Conservation (phyloP, 1,140 invertebrate genomes). For the Lepidostoma basale region DNA sequence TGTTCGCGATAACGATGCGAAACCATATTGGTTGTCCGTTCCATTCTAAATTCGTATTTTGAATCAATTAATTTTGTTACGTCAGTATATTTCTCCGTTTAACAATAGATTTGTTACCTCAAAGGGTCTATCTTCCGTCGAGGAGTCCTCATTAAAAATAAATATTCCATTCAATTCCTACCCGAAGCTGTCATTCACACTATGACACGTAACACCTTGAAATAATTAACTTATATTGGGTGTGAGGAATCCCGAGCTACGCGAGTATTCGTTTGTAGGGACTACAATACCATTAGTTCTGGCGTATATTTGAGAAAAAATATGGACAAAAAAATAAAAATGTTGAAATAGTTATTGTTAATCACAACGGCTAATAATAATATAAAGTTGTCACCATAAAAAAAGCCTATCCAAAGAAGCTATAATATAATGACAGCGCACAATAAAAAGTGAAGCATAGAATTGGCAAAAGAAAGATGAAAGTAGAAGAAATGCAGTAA, state of each 20-base stretch:
- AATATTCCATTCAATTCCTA: conserved; percentile 7
- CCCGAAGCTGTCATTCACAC: conserved; percentile 22
- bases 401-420: no score
- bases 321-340: no score
- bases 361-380: no score
- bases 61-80: conserved; percentile 17
- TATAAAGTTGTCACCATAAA: no score
- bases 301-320: no score
- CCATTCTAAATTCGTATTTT: neutral
- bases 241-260: neutral
- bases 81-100: neutral
- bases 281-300: no score
- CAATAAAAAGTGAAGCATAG: no score
- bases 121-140: neutral
- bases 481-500: no score
- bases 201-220: conserved; percentile 18
- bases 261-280: no score
- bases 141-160: conserved; percentile 19
- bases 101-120: conserved; percentile 9
- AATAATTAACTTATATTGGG: neutral
- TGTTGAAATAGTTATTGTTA: no score
- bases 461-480: no score
- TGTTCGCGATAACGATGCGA: conserved; percentile 18
- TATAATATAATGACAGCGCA: no score
- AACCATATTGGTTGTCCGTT: conserved; percentile 2